Conservation (phyloP, 1,140 invertebrate genomes). For the Anadara kagoshimensis region DNA sequence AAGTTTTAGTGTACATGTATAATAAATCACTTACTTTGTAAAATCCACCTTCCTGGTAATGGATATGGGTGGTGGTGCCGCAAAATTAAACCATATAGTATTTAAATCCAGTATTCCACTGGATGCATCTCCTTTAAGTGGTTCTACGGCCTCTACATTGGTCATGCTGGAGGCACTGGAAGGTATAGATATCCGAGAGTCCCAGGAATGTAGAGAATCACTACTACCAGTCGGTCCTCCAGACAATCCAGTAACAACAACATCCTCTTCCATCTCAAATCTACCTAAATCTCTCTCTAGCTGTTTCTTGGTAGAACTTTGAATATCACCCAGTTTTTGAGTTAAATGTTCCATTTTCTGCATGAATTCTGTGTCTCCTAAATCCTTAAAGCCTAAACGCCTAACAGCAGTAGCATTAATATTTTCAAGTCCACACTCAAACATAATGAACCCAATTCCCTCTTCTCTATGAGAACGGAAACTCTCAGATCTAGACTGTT, state of each 20-base stretch:
- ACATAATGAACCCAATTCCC: constrained; percentile 92
- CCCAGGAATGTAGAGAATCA: constrained; percentile 52
- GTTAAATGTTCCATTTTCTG: constrained; percentile 57
- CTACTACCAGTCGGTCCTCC: background rate
- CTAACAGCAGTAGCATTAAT: constrained; percentile 87
- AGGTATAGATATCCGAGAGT: constrained; percentile 59
- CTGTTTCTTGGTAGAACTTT: constrained; percentile 44
- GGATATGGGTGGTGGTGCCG: constrained; percentile 93
- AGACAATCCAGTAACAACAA: background rate
- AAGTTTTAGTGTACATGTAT: no score
- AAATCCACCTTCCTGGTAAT: constrained; percentile 97
- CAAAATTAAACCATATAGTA: constrained; percentile 97
- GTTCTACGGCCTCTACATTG: constrained; percentile 25
- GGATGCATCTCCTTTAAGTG: constrained; percentile 73
- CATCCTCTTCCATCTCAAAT: constrained; percentile 1
- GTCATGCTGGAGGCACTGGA: constrained; percentile 45
- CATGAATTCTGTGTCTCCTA: constrained; percentile 44
- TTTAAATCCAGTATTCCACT: constrained; percentile 84
- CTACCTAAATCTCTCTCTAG: constrained; percentile 35
- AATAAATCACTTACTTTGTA: constrained; percentile 80
- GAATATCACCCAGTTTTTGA: constrained; percentile 50
- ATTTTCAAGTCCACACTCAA: constrained; percentile 95
- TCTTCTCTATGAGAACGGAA: constrained; percentile 22
- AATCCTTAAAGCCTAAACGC: constrained; percentile 74
- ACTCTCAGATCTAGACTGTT: constrained; percentile 15